phyloP scores from a whole-genome alignment of 1,140 invertebrate species.

The Thaumatotibia leucotreta region DNA sequence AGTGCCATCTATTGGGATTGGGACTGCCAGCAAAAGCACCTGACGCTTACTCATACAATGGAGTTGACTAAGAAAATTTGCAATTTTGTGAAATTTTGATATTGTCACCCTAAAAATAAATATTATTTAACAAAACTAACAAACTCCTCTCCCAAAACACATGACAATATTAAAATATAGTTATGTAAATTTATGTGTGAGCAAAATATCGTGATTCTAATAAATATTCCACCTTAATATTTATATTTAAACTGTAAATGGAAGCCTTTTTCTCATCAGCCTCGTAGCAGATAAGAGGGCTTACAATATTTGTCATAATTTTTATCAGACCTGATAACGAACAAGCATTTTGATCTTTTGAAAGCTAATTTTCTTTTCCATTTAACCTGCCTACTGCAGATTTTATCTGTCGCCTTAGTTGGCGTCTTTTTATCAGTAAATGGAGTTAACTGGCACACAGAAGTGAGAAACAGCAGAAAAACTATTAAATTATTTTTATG shows the following conservation, averaged over 20 bases:
- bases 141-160: no score
- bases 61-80: no score
- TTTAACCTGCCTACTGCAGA: slow-evolving; percentile 55
- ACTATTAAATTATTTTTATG: not conserved
- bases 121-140: no score
- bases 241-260: slow-evolving; percentile 49
- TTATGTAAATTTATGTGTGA: no score
- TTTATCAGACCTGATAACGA: slow-evolving; percentile 28
- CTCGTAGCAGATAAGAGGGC: not conserved
- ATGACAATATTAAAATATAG: no score
- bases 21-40: no score
- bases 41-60: no score
- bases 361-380: slow-evolving; percentile 63
- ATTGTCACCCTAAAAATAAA: no score
- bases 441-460: slow-evolving; percentile 29
- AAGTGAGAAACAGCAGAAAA: not conserved
- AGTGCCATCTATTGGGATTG: no score
- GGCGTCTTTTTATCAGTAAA: slow-evolving; percentile 51
- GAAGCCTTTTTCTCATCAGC: slow-evolving; percentile 60
- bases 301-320: not conserved
- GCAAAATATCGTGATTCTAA: no score
- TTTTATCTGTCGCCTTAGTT: slow-evolving; percentile 55
- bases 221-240: slow-evolving; percentile 13
- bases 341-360: slow-evolving; percentile 40
- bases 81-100: no score